These are phyloP conservation scores for Tineola bisselliella DNA, from an alignment of 2,888 invertebrate genomes.

Conservation along the genomic window DNA sequence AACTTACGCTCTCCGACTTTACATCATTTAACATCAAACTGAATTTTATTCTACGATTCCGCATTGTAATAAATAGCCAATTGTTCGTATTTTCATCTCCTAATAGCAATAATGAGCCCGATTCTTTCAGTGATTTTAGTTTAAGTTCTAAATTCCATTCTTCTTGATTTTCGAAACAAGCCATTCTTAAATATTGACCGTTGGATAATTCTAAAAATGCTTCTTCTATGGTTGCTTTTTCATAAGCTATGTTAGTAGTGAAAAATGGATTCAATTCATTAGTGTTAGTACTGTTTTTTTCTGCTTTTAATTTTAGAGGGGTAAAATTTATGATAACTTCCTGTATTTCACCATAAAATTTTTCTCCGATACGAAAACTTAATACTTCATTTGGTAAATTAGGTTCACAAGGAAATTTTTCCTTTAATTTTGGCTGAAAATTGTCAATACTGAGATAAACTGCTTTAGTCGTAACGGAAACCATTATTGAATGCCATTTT, in stretches of 20 bases:
- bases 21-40: conserved; percentile 33
- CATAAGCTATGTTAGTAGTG: conserved; percentile 47
- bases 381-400: conserved; percentile 41
- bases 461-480: conserved; percentile 44
- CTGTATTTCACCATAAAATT: conserved; percentile 54
- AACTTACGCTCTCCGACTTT: conserved; percentile 40
- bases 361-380: conserved; percentile 47
- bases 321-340: conserved; percentile 55
- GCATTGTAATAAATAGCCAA: conserved; percentile 42
- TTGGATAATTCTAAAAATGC: conserved; percentile 37
- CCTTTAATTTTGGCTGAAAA: conserved; percentile 29
- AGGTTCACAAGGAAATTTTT: conserved; percentile 47
- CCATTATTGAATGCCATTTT: conserved; percentile 48
- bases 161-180: conserved; percentile 41
- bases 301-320: conserved; percentile 35
- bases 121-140: conserved; percentile 39
- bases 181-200: conserved; percentile 44
- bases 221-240: conserved; percentile 44
- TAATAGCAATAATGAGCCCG: conserved; percentile 45
- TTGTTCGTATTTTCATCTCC: conserved; percentile 26
- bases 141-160: conserved; percentile 49
- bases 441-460: conserved; percentile 49
- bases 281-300: conserved; percentile 22
- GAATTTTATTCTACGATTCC: conserved; percentile 47
- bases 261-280: conserved; percentile 32